phyloP scores from a whole-genome alignment of 2,113 vertebrate genomes.

The Ammodytes marinus region DNA sequence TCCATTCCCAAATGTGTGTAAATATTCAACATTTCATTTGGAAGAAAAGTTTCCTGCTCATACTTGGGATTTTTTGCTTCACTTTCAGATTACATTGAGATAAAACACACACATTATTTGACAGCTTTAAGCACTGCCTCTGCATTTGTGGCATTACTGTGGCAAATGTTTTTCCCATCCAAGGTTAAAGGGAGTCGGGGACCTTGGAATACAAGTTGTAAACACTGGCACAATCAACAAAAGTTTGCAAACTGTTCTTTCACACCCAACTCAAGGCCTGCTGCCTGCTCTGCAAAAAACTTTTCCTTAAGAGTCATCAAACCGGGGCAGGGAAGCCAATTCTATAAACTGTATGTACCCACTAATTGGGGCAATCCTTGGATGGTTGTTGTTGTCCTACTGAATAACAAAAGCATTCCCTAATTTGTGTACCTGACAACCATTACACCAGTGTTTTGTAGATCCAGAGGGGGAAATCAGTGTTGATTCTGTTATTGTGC shows the following conservation, averaged over 20 bases:
- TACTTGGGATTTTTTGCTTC: slow-evolving; percentile 2
- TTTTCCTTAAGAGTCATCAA: slow-evolving; percentile 13
- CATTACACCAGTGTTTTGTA: slow-evolving; percentile 26
- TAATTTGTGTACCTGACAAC: slow-evolving; percentile 28
- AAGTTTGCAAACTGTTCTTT: slow-evolving; percentile 23
- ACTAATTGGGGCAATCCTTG: background rate
- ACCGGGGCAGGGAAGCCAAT: slow-evolving; percentile 8
- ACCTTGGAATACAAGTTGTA: slow-evolving; percentile 38
- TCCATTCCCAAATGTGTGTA: background rate
- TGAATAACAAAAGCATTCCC: slow-evolving; percentile 27
- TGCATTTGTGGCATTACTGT: slow-evolving; percentile 5
- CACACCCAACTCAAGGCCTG: slow-evolving; percentile 14
- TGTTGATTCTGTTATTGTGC: slow-evolving; percentile 28
- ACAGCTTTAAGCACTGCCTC: background rate
- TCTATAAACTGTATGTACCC: slow-evolving; percentile 28
- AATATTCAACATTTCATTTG: background rate
- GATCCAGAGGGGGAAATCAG: slow-evolving; percentile 29
- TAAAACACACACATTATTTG: slow-evolving; percentile 8
- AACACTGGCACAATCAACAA: slow-evolving; percentile 30
- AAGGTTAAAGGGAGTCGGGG: slow-evolving; percentile 30
- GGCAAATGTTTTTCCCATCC: slow-evolving; percentile 15
- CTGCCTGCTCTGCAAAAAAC: background rate
- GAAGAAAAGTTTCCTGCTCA: background rate
- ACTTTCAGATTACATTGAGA: slow-evolving; percentile 8
- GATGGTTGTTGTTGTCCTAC: slow-evolving; percentile 7